Percentiles rank a stretch among this genome's conserved stretches.
Evolutionary conservation across 2,113 vertebrate genomes (phyloP).

Genomic region (Plestiodon gilberti): DNA sequence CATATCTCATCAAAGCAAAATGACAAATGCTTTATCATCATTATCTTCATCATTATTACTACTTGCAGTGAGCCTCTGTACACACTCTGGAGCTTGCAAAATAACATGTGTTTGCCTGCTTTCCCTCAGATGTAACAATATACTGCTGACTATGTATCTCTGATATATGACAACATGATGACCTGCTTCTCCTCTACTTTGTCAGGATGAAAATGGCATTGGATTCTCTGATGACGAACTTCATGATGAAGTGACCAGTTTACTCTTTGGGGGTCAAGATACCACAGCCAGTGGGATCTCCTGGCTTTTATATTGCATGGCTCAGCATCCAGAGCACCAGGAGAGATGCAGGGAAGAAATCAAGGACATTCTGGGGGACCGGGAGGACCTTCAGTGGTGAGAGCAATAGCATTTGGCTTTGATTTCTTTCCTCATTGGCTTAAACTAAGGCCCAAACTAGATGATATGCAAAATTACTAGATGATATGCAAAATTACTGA

Average conservation of each 20-base stretch:
- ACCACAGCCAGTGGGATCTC: constrained; percentile 84
- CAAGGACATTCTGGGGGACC: constrained; percentile 69
- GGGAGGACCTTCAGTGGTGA: constrained; percentile 81
- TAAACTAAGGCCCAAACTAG: not conserved
- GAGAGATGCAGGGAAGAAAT: constrained; percentile 81
- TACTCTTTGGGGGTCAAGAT: constrained; percentile 90
- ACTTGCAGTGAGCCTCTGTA: no score
- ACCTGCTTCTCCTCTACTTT: no score
- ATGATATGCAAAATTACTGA: no score
- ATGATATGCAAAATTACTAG: not conserved
- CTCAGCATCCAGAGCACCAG: constrained; percentile 85
- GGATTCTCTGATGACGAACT: constrained; percentile 81
- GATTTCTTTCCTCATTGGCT: not conserved
- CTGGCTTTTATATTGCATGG: constrained; percentile 83
- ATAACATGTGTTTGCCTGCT: no score
- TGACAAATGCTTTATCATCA: no score
- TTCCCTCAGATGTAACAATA: no score
- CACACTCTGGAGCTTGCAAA: no score
- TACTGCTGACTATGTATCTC: no score
- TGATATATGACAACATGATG: no score
- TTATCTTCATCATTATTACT: no score
- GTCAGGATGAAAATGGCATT: constrained; percentile 80
- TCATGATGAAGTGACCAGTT: constrained; percentile 87
- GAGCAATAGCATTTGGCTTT: not conserved
- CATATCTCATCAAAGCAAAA: no score